phyloP scores from a whole-genome alignment of 2,888 invertebrate genomes.

The Leptinotarsa tumamoca region DNA sequence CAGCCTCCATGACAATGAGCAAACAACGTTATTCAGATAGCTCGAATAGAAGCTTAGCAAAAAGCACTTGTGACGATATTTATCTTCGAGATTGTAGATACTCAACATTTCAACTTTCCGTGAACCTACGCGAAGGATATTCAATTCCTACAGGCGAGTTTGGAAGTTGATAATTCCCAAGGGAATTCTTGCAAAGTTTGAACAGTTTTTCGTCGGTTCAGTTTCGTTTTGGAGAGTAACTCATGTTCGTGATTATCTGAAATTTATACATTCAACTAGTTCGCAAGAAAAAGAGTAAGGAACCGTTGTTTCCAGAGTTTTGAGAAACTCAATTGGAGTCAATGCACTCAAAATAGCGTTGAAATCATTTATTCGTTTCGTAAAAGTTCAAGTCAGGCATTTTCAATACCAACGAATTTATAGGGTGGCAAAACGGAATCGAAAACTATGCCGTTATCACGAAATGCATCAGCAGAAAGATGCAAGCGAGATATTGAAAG shows the following conservation, averaged over 20 bases:
- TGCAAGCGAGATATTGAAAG: too few relatives aligned
- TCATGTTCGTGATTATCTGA: not conserved
- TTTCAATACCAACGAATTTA: too few relatives aligned
- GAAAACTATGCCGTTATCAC: too few relatives aligned
- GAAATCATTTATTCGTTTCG: too few relatives aligned
- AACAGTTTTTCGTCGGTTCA: not conserved
- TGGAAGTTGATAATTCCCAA: not conserved
- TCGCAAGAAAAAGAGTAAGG: not conserved
- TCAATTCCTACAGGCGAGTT: conserved; percentile 1
- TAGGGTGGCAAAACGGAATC: too few relatives aligned
- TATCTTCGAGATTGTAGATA: conserved; percentile 21
- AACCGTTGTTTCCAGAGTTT: not conserved
- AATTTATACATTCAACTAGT: not conserved
- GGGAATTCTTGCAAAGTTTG: conserved; percentile 1
- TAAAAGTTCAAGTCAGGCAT: too few relatives aligned
- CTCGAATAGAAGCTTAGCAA: conserved; percentile 1
- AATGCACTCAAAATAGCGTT: not conserved
- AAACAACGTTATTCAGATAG: not conserved
- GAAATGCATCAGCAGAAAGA: too few relatives aligned
- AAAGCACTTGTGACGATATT: conserved; percentile 20
- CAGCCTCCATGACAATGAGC: not conserved
- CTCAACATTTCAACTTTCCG: not conserved
- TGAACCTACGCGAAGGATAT: not conserved
- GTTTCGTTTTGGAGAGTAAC: conserved; percentile 1
- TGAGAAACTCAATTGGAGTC: not conserved